Evolutionary conservation across 2,888 invertebrate genomes (phyloP).

Genomic region (Sycophila texana): DNA sequence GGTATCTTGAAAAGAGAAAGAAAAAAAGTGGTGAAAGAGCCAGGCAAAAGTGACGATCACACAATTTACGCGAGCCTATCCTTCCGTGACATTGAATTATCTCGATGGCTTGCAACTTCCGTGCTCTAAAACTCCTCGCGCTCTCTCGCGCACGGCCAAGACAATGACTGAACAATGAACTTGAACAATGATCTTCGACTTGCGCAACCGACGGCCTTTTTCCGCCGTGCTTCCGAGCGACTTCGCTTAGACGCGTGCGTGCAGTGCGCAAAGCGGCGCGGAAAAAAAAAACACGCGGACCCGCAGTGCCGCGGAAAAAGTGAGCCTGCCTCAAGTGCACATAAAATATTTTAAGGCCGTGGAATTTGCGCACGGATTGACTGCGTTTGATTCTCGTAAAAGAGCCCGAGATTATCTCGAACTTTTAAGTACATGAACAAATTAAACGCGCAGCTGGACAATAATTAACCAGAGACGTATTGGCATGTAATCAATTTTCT

Average conservation of each 20-base stretch:
- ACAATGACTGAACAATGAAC: constrained; percentile 58
- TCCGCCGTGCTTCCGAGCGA: background rate
- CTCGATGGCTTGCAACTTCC: constrained; percentile 19
- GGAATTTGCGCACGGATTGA: background rate
- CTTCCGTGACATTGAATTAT: constrained; percentile 57
- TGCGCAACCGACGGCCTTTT: constrained; percentile 52
- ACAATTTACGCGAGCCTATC: constrained; percentile 38
- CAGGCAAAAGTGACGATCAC: constrained; percentile 48
- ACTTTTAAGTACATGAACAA: background rate
- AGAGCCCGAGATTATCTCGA: no score
- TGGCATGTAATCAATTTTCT: no score
- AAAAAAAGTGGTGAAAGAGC: constrained; percentile 52
- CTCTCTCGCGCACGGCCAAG: constrained; percentile 39
- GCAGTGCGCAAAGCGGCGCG: constrained; percentile 45
- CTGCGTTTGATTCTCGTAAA: constrained; percentile 1
- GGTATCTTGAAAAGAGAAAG: constrained; percentile 14
- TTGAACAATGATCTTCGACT: constrained; percentile 58
- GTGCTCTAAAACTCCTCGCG: constrained; percentile 19
- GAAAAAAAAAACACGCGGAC: constrained; percentile 5
- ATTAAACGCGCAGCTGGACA: background rate
- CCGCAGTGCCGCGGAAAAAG: background rate
- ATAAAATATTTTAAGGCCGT: constrained; percentile 19
- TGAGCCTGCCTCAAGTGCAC: constrained; percentile 12
- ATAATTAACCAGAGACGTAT: no score
- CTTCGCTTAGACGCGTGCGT: constrained; percentile 15